Evolutionary conservation across 2,888 invertebrate species (phyloP), one percentile per base, ranked within the genome.

Genomic region (Archips xylosteana): DNA sequence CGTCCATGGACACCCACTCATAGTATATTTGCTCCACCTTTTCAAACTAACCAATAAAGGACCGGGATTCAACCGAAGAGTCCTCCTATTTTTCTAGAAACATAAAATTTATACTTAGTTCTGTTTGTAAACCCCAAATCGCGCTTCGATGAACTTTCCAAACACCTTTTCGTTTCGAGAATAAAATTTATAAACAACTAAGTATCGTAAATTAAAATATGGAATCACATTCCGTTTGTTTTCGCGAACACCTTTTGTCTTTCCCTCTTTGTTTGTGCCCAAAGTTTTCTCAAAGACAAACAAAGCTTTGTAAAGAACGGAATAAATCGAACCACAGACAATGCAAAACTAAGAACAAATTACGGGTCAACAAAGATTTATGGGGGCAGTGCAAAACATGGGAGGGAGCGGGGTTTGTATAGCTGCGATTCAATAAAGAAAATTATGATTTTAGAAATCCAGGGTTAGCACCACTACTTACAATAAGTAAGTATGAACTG

Each of bases 291-390:
- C 39, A 71, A 77, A 47, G 76, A 59, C 68, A 36, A 70, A 66
- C 61, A 76, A 81, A 81, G 77, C 76, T 75, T 75, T 78, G 76
- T 68, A 67, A 49, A 68, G 76, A 77, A 60, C 51, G 36, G 70
- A 72, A 61, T 70, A 75, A 77, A 81, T 82, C 76, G 78, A 77
- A 77, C 75, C 75, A 75, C 76, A 80, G 80, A 84, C 85, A 84
- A 85, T 82, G 76, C 78, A 77, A 76, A 84, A 84, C 79, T 85
- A 81, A 70, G 75, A 77, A 78, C 80, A 74, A 80, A 79, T 76
- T 76, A 75, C 39, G 51, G 49, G 71, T 65, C 65, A 69, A 68
- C 70, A 59, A 49, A 42, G 66, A 75, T 78, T 73, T 73, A 69
- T 59, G 54, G 65, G 13, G 15, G 34, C 69, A 76, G 74, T 66